Conservation (phyloP, 2,113 vertebrate species). For the Calyptommatus sinebrachiatus region DNA sequence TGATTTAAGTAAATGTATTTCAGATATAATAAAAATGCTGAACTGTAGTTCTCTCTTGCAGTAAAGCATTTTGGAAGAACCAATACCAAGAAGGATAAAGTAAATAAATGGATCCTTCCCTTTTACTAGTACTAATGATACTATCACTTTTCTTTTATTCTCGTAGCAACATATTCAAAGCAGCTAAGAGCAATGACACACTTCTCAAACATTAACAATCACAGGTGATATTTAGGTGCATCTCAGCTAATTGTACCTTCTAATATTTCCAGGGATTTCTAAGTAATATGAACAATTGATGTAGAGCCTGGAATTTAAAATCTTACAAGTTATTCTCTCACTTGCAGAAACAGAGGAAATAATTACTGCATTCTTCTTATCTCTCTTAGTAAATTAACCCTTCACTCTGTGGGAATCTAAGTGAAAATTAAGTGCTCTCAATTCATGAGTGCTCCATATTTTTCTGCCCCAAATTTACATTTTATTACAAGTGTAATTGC, state of each 20-base stretch:
- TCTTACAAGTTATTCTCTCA: constrained; percentile 63
- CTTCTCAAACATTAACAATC: constrained; percentile 56
- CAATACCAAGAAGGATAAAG: constrained; percentile 23
- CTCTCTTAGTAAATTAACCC: constrained; percentile 73
- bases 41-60: not conserved
- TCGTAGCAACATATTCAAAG: constrained; percentile 52
- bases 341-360: constrained; percentile 56
- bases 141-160: constrained; percentile 53
- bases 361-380: constrained; percentile 64
- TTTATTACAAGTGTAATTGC: constrained; percentile 77
- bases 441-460: constrained; percentile 64
- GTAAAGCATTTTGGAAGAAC: not conserved
- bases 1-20: not conserved
- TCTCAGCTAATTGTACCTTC: constrained; percentile 57
- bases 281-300: constrained; percentile 52
- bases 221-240: constrained; percentile 51
- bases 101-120: constrained; percentile 37
- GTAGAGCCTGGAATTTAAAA: constrained; percentile 62
- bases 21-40: not conserved
- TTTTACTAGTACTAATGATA: constrained; percentile 44
- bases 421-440: constrained; percentile 66
- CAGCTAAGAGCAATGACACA: constrained; percentile 54
- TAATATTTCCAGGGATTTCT: constrained; percentile 57
- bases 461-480: constrained; percentile 71
- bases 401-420: constrained; percentile 67